A percentile compares a stretch with the other conserved stretches of the same genome.
These are phyloP conservation scores for Lagria hirta DNA, from an alignment of 2,888 invertebrate genomes.

Conservation along the genomic window DNA sequence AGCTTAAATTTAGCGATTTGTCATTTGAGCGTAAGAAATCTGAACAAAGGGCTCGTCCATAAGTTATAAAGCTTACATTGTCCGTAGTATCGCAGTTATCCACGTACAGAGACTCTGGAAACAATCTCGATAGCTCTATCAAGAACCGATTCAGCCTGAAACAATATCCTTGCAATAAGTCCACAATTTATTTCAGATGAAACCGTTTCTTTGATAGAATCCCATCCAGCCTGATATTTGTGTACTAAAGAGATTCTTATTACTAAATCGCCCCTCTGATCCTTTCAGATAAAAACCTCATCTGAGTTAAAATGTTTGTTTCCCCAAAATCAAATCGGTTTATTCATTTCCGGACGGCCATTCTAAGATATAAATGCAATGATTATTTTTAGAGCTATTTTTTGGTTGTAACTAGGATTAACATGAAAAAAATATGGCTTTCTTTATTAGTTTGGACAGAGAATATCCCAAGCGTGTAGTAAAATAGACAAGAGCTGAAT, in stretches of 20 bases:
- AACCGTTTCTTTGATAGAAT: slow-evolving; percentile 43
- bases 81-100: slow-evolving; percentile 39
- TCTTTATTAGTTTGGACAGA: too few species aligned
- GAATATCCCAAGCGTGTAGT: too few species aligned
- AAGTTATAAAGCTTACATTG: slow-evolving; percentile 42
- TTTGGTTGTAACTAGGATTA: too few species aligned
- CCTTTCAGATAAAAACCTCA: slow-evolving; percentile 46
- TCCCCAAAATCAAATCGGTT: slow-evolving; percentile 30
- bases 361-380: too few species aligned
- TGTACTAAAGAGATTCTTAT: slow-evolving; percentile 48
- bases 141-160: slow-evolving; percentile 45
- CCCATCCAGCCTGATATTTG: slow-evolving; percentile 45
- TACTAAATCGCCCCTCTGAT: slow-evolving; percentile 40
- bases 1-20: slow-evolving; percentile 23
- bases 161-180: slow-evolving; percentile 48
- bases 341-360: slow-evolving; percentile 28
- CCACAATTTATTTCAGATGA: slow-evolving; percentile 47
- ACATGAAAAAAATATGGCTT: too few species aligned
- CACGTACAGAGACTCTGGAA: slow-evolving; percentile 31
- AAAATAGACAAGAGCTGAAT: too few species aligned
- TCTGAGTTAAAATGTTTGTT: slow-evolving; percentile 45
- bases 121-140: slow-evolving; percentile 43
- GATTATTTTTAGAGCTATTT: too few species aligned
- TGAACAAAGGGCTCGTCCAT: slow-evolving; percentile 27
- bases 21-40: slow-evolving; percentile 23